These are phyloP conservation scores for Pogonomyrmex californicus DNA, from an alignment of 1,140 invertebrate genomes.

Conservation along the genomic window DNA sequence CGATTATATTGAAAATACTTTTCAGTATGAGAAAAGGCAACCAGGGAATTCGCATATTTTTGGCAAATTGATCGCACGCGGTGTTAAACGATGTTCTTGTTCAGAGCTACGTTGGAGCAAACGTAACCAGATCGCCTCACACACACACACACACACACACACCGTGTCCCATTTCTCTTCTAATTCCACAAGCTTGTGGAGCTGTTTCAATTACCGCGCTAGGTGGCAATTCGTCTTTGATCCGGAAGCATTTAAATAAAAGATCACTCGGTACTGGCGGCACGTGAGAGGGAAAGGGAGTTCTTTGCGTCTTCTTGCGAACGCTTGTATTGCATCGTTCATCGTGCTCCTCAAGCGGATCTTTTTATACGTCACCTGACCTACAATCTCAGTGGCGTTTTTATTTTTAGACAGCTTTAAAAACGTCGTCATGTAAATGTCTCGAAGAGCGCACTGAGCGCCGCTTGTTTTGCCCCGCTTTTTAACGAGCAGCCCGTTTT, in stretches of 20 bases:
- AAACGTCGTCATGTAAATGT: constrained; percentile 63
- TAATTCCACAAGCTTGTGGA: constrained; percentile 21
- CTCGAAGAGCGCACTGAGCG: constrained; percentile 31
- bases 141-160: too few relatives aligned
- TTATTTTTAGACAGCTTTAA: constrained; percentile 77
- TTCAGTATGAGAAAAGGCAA: background rate
- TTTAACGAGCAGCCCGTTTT: constrained; percentile 64
- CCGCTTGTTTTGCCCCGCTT: constrained; percentile 59
- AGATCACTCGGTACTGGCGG: constrained; percentile 45
- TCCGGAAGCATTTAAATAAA: constrained; percentile 59
- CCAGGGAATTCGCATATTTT: background rate
- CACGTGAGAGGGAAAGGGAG: background rate
- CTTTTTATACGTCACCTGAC: constrained; percentile 75
- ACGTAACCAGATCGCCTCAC: background rate
- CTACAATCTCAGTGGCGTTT: constrained; percentile 72
- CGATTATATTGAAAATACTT: background rate
- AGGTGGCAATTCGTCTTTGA: constrained; percentile 51
- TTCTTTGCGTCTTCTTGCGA: constrained; percentile 55
- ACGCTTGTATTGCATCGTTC: constrained; percentile 34
- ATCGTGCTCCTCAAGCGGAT: background rate
- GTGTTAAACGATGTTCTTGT: background rate
- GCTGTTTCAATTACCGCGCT: constrained; percentile 37
- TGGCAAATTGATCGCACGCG: background rate
- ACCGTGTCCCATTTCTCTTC: constrained; percentile 35
- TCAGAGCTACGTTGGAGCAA: background rate